Conservation (phyloP, 2,888 invertebrate genomes). For the Morpho deidamia region DNA sequence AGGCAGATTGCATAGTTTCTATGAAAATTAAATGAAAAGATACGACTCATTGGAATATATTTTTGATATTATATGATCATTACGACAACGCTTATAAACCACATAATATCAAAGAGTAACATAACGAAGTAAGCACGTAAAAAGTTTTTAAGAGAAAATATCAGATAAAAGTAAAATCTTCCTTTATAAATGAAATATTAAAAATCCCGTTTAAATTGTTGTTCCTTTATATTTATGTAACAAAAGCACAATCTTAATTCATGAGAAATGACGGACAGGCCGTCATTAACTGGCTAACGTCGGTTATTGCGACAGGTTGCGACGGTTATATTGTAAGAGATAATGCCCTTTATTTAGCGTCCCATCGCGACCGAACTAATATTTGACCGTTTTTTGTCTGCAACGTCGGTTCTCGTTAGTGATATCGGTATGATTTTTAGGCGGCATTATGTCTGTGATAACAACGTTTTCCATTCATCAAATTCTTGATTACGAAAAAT, state of each 20-base stretch:
- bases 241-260: conserved; percentile 17
- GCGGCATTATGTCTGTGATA: conserved; percentile 23
- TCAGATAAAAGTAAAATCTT: no score
- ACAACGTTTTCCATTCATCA: conserved; percentile 19
- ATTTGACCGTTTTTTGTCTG: conserved; percentile 49
- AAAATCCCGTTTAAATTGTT: no score
- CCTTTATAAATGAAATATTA: no score
- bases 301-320: conserved; percentile 57
- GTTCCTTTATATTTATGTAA: not conserved
- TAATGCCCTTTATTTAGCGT: conserved; percentile 62
- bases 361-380: conserved; percentile 44
- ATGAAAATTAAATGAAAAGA: no score
- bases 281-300: conserved; percentile 48
- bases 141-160: no score
- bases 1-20: no score
- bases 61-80: no score
- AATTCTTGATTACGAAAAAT: conserved; percentile 2
- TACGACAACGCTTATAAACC: no score
- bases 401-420: conserved; percentile 49
- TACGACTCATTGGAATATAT: no score
- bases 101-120: no score
- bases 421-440: conserved; percentile 19
- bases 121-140: no score
- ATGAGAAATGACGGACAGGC: conserved; percentile 52
- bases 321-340: conserved; percentile 62